These are phyloP conservation scores for Ceratina japonica DNA, from an alignment of 1,140 invertebrate species.

Conservation along the genomic window DNA sequence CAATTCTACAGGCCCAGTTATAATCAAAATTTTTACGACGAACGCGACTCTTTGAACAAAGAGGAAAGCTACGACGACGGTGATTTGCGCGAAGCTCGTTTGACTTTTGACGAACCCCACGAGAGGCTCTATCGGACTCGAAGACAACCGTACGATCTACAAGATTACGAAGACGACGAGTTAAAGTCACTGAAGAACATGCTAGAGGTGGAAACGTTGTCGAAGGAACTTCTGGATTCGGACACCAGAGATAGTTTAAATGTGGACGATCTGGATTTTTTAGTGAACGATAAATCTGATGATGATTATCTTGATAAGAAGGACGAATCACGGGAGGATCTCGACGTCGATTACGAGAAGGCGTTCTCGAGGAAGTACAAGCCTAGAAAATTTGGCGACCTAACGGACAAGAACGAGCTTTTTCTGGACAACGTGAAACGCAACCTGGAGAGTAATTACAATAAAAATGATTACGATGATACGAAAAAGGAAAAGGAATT, in stretches of 20 bases:
- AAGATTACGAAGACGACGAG: constrained; percentile 26
- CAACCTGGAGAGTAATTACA: constrained; percentile 72
- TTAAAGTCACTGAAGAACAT: constrained; percentile 20
- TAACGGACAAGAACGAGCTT: background rate
- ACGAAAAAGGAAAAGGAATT: constrained; percentile 77
- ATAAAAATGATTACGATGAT: constrained; percentile 38
- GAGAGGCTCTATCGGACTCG: constrained; percentile 40
- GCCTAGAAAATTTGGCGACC: constrained; percentile 25
- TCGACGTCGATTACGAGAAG: constrained; percentile 71
- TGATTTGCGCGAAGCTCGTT: background rate
- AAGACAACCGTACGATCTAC: constrained; percentile 35
- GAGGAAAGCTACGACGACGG: constrained; percentile 35
- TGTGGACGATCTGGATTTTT: constrained; percentile 52
- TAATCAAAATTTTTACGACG: constrained; percentile 31
- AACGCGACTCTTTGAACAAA: constrained; percentile 13
- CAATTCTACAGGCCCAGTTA: constrained; percentile 14
- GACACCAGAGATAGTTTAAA: constrained; percentile 1
- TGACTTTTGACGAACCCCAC: background rate
- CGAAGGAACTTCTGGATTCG: constrained; percentile 21
- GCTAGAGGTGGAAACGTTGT: constrained; percentile 2
- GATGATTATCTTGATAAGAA: constrained; percentile 29
- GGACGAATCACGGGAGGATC: background rate
- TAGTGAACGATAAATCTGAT: constrained; percentile 42
- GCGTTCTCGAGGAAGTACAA: constrained; percentile 68
- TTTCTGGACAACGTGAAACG: constrained; percentile 29